A percentile compares a stretch with the other conserved stretches of the same genome.
Evolutionary conservation across 2,797 vertebrate species (phyloP).

Genomic region (Lutra lutra): DNA sequence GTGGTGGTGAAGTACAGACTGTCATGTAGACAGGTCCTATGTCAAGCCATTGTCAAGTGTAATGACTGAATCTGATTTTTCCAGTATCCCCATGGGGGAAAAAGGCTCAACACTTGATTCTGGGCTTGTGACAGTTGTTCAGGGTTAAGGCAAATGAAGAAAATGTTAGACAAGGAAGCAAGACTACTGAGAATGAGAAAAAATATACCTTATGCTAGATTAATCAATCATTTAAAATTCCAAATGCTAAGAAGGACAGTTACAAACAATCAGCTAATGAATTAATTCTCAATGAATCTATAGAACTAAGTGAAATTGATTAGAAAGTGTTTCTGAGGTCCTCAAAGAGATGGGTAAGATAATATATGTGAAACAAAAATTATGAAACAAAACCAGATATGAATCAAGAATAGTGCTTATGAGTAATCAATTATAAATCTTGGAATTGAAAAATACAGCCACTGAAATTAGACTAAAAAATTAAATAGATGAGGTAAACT

Average conservation of each 20-base stretch:
- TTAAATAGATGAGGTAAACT: conserved; percentile 20
- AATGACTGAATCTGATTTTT: neutral
- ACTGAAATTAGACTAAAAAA: conserved; percentile 14
- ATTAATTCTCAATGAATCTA: conserved; percentile 46
- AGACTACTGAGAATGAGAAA: neutral
- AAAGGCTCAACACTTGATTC: neutral
- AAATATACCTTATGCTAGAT: neutral
- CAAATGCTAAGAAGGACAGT: neutral
- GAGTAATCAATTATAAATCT: neutral
- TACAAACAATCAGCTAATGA: conserved; percentile 21
- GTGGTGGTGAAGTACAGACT: neutral
- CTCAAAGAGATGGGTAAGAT: neutral
- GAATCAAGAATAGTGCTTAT: neutral
- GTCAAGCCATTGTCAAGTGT: neutral
- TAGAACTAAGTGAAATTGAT: neutral
- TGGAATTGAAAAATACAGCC: neutral
- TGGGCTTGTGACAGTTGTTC: neutral
- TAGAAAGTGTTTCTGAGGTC: conserved; percentile 21
- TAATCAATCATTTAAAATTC: neutral
- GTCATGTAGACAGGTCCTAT: neutral
- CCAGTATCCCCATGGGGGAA: neutral
- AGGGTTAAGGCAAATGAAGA: neutral
- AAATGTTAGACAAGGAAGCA: neutral
- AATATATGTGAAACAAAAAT: neutral
- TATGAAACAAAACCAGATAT: neutral